Evolutionary conservation across 2,888 invertebrate species (phyloP).

Genomic region (Pterobdella sp.): DNA sequence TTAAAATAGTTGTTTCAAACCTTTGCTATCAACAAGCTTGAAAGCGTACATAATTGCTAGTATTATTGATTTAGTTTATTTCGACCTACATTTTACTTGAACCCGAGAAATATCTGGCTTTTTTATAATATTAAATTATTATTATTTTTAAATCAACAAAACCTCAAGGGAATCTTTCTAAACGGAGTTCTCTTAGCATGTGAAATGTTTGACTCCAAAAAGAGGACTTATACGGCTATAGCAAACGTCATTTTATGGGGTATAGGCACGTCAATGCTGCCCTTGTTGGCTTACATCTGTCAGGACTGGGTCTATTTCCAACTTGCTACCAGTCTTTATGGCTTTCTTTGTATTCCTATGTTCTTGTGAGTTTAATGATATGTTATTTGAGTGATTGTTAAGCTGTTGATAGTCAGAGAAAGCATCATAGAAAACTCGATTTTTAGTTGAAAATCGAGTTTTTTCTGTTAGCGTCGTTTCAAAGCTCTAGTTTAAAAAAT

Average conservation of each 20-base stretch:
- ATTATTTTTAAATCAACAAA: not conserved
- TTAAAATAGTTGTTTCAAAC: too few relatives aligned
- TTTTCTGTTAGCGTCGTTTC: not conserved
- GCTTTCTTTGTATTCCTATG: constrained; percentile 33
- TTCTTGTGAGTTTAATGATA: constrained; percentile 32
- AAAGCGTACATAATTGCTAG: too few relatives aligned
- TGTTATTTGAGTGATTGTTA: too few relatives aligned
- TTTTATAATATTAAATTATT: too few relatives aligned
- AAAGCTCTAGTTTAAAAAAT: not conserved
- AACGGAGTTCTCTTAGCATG: constrained; percentile 37
- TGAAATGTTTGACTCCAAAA: constrained; percentile 36
- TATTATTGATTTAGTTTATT: too few relatives aligned
- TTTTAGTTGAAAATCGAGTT: not conserved
- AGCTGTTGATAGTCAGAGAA: too few relatives aligned
- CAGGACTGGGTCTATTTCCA: constrained; percentile 36
- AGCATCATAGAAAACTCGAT: too few relatives aligned
- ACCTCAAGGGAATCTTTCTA: constrained; percentile 35
- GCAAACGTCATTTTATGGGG: constrained; percentile 36
- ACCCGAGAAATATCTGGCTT: too few relatives aligned
- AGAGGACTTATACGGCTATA: constrained; percentile 36
- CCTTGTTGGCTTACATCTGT: constrained; percentile 36
- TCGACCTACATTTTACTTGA: too few relatives aligned
- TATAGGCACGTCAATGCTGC: constrained; percentile 33
- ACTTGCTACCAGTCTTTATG: constrained; percentile 32
- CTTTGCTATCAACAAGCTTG: too few relatives aligned